phyloP scores from a whole-genome alignment of 2,888 invertebrate species.

The Baccha elongata region DNA sequence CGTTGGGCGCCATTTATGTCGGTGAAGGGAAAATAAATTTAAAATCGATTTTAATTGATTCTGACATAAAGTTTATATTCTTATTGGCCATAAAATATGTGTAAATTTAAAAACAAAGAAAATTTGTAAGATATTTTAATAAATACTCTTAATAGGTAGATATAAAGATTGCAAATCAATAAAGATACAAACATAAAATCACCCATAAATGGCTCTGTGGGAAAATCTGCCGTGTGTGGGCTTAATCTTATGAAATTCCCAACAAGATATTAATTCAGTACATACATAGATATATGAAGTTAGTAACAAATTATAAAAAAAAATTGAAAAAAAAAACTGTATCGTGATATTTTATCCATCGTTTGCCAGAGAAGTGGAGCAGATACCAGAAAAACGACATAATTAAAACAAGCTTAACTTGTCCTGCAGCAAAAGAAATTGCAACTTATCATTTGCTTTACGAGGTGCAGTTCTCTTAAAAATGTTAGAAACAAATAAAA shows the following conservation, averaged over 20 bases:
- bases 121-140: conserved; percentile 27
- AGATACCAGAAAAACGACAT: conserved; percentile 8
- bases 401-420: conserved; percentile 26
- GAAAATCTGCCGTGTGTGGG: conserved; percentile 39
- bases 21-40: conserved; percentile 43
- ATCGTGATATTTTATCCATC: conserved; percentile 13
- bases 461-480: conserved; percentile 41
- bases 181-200: neutral
- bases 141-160: conserved; percentile 30
- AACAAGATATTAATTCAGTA: conserved; percentile 4
- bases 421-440: conserved; percentile 27
- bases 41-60: conserved; percentile 36
- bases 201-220: conserved; percentile 43
- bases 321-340: neutral
- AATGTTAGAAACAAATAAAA: neutral
- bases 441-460: conserved; percentile 23
- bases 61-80: conserved; percentile 27
- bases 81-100: conserved; percentile 4
- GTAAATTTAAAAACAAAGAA: conserved; percentile 18
- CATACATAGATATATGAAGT: no score
- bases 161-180: conserved; percentile 9
- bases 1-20: conserved; percentile 42
- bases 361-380: conserved; percentile 31
- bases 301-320: conserved; percentile 31
- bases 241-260: conserved; percentile 32